These are phyloP conservation scores for Sminthurinus aureus DNA, from an alignment of 2,888 invertebrate genomes.

Conservation along the genomic window DNA sequence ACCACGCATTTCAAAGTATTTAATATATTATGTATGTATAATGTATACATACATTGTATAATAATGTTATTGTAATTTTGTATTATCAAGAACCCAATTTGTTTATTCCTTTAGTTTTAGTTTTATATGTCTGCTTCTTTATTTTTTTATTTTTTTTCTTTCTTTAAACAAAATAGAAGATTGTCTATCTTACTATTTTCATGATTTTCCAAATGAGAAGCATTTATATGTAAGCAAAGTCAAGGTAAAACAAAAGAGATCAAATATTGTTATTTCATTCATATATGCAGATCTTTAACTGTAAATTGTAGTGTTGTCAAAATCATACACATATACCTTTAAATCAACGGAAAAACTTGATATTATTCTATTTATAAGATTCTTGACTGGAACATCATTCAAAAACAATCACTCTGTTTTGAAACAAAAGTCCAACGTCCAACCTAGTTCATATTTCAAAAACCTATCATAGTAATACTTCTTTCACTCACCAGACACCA, in stretches of 20 bases:
- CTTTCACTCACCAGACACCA: too few relatives aligned
- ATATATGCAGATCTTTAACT: background rate
- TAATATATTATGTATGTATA: too few relatives aligned
- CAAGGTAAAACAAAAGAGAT: conserved; percentile 39
- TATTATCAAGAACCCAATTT: background rate
- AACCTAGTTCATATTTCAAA: too few relatives aligned
- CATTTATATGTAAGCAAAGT: conserved; percentile 23
- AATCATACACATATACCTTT: background rate
- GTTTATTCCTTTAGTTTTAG: too few relatives aligned
- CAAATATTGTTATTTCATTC: conserved; percentile 29
- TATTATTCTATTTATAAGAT: too few relatives aligned
- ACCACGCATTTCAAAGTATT: too few relatives aligned
- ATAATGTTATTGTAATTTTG: background rate
- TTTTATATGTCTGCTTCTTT: background rate
- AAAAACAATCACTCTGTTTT: too few relatives aligned
- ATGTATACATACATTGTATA: background rate
- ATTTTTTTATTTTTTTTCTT: conserved; percentile 2
- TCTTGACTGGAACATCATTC: background rate
- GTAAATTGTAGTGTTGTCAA: background rate
- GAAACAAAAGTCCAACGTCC: background rate
- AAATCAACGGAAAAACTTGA: background rate
- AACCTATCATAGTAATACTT: too few relatives aligned
- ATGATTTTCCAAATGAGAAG: background rate
- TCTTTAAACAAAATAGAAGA: conserved; percentile 24
- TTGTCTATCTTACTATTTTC: conserved; percentile 24